These are phyloP conservation scores for Apis cerana DNA, from an alignment of 1,140 invertebrate species.

Conservation along the genomic window DNA sequence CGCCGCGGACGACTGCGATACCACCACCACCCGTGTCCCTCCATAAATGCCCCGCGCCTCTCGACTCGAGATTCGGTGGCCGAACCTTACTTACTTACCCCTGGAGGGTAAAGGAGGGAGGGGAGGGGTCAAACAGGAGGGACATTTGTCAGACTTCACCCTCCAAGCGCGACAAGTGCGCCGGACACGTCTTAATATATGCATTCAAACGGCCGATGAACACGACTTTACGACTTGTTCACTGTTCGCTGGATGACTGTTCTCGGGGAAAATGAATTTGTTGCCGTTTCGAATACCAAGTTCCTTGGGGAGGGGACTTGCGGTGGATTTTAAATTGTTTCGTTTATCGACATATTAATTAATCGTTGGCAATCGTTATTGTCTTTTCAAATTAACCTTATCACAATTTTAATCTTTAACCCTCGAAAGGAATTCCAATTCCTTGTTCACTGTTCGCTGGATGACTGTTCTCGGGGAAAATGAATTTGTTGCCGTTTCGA, in stretches of 20 bases:
- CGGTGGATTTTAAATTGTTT: too few species aligned
- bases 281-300: too few species aligned
- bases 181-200: conserved; percentile 70
- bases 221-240: conserved; percentile 45
- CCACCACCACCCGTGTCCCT: conserved; percentile 41
- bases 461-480: not conserved
- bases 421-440: too few species aligned
- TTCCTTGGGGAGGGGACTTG: too few species aligned
- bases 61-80: conserved; percentile 60
- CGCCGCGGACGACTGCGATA: conserved; percentile 39
- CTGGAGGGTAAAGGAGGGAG: not conserved
- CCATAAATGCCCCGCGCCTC: conserved; percentile 49
- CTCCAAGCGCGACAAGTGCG: conserved; percentile 63
- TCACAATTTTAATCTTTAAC: too few species aligned
- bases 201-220: conserved; percentile 59
- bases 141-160: conserved; percentile 63
- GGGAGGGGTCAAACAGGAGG: conserved; percentile 62
- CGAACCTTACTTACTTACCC: too few species aligned
- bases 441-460: not conserved
- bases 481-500: too few species aligned
- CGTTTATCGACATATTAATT: too few species aligned
- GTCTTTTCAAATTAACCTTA: too few species aligned
- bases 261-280: too few species aligned
- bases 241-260: not conserved
- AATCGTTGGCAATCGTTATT: too few species aligned